These are phyloP conservation scores for Halisarca cf. caerulea DNA, from an alignment of 37 sponge, comb jelly and placozoan species.

Conservation along the genomic window DNA sequence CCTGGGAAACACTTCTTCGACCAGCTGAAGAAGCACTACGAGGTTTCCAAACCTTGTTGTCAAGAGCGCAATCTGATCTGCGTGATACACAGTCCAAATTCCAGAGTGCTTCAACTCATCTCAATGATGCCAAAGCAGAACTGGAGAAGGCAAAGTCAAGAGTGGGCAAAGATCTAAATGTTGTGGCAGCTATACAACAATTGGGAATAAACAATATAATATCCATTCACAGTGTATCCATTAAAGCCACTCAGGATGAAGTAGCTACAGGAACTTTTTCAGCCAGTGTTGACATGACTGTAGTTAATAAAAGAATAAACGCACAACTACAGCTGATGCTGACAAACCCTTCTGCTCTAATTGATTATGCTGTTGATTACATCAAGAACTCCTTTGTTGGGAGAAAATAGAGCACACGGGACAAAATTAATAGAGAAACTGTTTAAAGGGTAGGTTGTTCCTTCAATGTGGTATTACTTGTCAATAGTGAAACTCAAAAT, in stretches of 20 bases:
- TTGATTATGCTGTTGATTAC: conserved; percentile 1
- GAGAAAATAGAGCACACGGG: neutral
- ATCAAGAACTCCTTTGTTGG: neutral
- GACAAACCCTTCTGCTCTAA: neutral
- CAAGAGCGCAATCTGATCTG: neutral
- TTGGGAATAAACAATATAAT: neutral
- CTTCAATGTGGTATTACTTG: too few relatives aligned
- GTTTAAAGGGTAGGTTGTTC: too few relatives aligned
- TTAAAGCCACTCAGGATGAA: neutral
- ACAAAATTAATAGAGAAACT: neutral
- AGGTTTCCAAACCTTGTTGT: neutral
- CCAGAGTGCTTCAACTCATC: neutral
- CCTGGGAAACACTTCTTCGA: neutral
- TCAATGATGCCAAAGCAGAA: neutral
- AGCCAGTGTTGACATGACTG: neutral
- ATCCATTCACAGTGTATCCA: neutral
- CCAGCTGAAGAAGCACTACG: neutral
- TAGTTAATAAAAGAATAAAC: neutral
- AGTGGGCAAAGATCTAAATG: neutral
- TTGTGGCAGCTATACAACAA: neutral
- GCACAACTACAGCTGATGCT: neutral
- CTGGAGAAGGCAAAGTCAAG: neutral
- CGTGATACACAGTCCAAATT: neutral
- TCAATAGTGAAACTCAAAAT: too few relatives aligned
- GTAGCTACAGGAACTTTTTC: neutral